Evolutionary conservation across 2,888 invertebrate species (phyloP).

Genomic region (Clivina fossor): DNA sequence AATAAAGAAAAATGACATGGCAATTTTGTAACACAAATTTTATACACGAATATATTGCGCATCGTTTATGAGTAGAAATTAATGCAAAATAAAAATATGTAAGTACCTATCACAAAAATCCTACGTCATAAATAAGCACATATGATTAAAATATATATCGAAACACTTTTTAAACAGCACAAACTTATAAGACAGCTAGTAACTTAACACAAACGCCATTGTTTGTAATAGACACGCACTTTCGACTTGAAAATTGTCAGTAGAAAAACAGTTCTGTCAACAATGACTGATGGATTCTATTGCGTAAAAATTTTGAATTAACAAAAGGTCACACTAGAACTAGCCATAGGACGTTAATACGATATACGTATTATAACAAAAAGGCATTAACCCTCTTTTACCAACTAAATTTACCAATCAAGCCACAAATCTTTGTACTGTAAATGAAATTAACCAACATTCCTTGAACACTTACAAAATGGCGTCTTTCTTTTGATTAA

Average conservation of each 20-base stretch:
- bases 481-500: conserved; percentile 29
- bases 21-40: too few relatives aligned
- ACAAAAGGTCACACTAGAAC: conserved; percentile 21
- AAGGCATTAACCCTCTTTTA: conserved; percentile 5
- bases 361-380: conserved; percentile 6
- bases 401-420: conserved; percentile 17
- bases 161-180: too few relatives aligned
- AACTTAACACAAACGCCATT: too few relatives aligned
- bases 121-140: too few relatives aligned
- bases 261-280: conserved; percentile 22
- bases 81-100: too few relatives aligned
- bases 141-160: too few relatives aligned
- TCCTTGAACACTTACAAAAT: conserved; percentile 30
- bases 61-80: too few relatives aligned
- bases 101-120: too few relatives aligned
- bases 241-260: conserved; percentile 10
- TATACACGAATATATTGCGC: too few relatives aligned
- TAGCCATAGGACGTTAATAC: not conserved
- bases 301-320: conserved; percentile 29
- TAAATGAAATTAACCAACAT: conserved; percentile 32
- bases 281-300: conserved; percentile 33
- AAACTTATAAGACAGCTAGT: too few relatives aligned
- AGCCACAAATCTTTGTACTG: conserved; percentile 15
- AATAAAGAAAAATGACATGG: too few relatives aligned
- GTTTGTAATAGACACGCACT: too few relatives aligned